phyloP scores from a whole-genome alignment of 35 echinoderm and acorn worm species.

The Amphiura filiformis region DNA sequence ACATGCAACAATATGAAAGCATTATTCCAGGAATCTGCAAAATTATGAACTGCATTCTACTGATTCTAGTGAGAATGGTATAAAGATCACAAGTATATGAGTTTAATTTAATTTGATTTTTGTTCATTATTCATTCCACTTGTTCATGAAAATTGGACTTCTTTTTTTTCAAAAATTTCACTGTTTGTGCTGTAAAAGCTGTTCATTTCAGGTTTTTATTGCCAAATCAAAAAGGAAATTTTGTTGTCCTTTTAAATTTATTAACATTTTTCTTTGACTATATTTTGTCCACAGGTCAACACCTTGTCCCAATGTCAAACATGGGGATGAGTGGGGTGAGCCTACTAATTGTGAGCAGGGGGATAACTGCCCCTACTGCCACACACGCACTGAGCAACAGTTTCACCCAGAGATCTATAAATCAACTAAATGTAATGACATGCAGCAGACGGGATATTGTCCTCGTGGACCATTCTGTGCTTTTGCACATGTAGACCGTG shows the following conservation, averaged over 20 bases:
- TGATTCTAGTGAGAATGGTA: no score
- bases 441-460: conserved; percentile 98
- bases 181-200: no score
- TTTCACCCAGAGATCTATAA: conserved; percentile 99
- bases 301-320: conserved; percentile 98
- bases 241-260: no score
- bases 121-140: no score
- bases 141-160: no score
- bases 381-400: conserved; percentile 96
- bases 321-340: conserved; percentile 96
- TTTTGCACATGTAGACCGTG: conserved; percentile 99
- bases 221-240: no score
- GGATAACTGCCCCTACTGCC: conserved; percentile 93
- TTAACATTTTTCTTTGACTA: background rate
- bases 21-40: no score
- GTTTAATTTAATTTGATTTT: no score
- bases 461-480: conserved; percentile 97
- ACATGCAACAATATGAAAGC: background rate
- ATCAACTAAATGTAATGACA: conserved; percentile 99
- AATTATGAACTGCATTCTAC: no score
- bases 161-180: no score
- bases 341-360: conserved; percentile 90
- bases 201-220: no score
- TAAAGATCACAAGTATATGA: no score
- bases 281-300: conserved; percentile 60